These are phyloP conservation scores for Caradrina clavipalpis DNA, from an alignment of 2,888 invertebrate species.

Conservation along the genomic window DNA sequence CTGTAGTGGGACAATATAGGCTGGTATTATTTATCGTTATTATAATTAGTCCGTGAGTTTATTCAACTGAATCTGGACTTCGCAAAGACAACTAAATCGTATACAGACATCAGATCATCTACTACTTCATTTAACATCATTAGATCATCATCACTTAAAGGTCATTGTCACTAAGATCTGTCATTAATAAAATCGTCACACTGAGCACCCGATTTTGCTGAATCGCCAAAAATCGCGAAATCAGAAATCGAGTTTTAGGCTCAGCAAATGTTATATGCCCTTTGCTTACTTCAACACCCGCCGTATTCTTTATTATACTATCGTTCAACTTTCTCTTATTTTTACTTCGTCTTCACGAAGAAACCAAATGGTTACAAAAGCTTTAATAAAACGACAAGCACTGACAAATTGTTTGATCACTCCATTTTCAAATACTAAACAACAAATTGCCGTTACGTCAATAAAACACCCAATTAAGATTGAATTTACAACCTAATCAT, in stretches of 20 bases:
- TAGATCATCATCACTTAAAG: neutral
- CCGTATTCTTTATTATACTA: neutral
- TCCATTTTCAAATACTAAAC: slow-evolving; percentile 15
- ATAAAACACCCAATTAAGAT: slow-evolving; percentile 17
- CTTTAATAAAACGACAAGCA: neutral
- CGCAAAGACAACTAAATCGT: neutral
- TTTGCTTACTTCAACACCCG: neutral
- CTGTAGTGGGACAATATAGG: no score
- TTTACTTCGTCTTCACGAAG: no score
- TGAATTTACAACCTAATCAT: slow-evolving; percentile 23
- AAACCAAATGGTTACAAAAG: no score
- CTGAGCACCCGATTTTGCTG: no score
- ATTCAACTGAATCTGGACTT: neutral
- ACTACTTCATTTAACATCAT: neutral
- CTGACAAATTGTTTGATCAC: slow-evolving; percentile 16
- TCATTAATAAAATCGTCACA: no score
- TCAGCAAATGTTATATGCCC: neutral
- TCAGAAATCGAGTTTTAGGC: no score
- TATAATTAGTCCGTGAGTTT: neutral
- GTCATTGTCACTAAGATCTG: no score
- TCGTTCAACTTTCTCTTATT: neutral
- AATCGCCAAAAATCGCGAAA: no score
- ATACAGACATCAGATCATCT: no score
- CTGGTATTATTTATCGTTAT: no score
- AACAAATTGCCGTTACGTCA: slow-evolving; percentile 19